Percentiles rank a stretch among this genome's conserved stretches.
Conservation (phyloP, 2,113 vertebrate genomes). For the Arenaria interpres region DNA sequence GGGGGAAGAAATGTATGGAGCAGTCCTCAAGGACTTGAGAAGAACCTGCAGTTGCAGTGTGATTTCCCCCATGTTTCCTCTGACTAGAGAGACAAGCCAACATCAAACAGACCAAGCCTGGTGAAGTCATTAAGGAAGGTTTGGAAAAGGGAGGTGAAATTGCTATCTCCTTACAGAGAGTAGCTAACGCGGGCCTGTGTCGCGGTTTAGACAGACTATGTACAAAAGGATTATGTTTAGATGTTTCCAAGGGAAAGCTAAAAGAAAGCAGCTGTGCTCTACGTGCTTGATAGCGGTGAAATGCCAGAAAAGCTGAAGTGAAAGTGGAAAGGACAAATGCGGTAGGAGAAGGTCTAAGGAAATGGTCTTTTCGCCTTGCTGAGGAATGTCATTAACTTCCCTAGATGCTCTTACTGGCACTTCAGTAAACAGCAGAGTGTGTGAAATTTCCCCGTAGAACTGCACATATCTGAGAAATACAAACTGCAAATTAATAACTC, state of each 20-base stretch:
- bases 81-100: neutral
- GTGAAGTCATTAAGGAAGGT: neutral
- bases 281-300: fast-evolving
- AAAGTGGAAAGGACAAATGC: neutral
- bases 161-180: neutral
- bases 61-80: neutral
- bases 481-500: neutral
- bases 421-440: neutral
- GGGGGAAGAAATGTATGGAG: neutral
- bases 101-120: neutral
- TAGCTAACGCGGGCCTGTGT: neutral
- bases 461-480: neutral
- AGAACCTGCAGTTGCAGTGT: neutral
- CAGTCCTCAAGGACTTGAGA: neutral
- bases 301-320: neutral
- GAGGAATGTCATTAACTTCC: neutral
- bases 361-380: neutral
- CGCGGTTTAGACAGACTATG: neutral
- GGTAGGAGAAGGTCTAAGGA: neutral
- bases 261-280: neutral
- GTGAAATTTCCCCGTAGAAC: neutral
- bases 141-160: neutral
- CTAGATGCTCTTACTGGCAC: neutral
- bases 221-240: neutral
- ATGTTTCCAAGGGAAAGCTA: neutral